Percentiles rank a stretch among this genome's conserved stretches.
Conservation (phyloP, 2,888 invertebrate genomes). For the Meiosimyza decipiens region DNA sequence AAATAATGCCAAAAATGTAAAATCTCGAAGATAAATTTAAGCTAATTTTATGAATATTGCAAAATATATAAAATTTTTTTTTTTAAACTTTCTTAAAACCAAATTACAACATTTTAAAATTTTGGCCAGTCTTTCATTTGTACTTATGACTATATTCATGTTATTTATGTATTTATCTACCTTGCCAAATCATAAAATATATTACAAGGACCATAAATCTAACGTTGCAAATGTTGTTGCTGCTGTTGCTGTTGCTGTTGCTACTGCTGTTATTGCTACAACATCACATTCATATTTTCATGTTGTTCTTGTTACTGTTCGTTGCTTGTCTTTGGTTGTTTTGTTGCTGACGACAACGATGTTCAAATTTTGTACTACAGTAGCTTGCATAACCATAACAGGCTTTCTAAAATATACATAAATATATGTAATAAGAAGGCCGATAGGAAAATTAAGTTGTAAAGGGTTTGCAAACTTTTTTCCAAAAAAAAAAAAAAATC, state of each 20-base stretch:
- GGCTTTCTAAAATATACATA: not conserved
- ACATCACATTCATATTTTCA: not conserved
- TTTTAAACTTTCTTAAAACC: too few relatives aligned
- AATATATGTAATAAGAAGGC: too few relatives aligned
- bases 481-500: too few relatives aligned
- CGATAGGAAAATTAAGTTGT: too few relatives aligned
- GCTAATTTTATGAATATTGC: too few relatives aligned
- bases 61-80: too few relatives aligned
- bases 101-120: too few relatives aligned
- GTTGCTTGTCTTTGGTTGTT: not conserved
- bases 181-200: conserved; percentile 22
- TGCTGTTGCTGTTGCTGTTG: conserved; percentile 12
- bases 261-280: conserved; percentile 12
- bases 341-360: conserved; percentile 8
- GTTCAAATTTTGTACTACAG: not conserved
- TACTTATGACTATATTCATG: not conserved
- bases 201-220: conserved; percentile 33
- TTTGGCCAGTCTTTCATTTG: not conserved
- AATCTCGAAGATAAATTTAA: too few relatives aligned
- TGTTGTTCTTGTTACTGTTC: conserved; percentile 8
- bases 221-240: conserved; percentile 11
- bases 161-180: not conserved
- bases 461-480: too few relatives aligned
- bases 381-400: not conserved
- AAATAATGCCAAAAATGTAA: too few relatives aligned